Conservation (phyloP, 1,140 invertebrate genomes). For the Scaptomyza hsui region DNA sequence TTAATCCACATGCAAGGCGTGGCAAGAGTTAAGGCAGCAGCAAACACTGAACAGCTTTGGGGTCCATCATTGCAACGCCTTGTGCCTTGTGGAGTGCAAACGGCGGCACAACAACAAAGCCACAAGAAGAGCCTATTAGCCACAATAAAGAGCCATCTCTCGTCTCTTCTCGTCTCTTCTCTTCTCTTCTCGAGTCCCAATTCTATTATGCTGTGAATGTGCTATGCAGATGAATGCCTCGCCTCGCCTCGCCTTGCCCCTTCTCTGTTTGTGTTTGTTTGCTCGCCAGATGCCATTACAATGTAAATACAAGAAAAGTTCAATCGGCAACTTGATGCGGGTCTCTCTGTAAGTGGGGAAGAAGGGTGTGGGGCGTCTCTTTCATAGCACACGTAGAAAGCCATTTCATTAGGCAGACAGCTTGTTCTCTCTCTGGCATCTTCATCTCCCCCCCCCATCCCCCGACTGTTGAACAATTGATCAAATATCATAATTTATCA, state of each 20-base stretch:
- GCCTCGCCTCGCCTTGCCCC: too few relatives aligned
- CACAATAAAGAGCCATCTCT: constrained; percentile 75
- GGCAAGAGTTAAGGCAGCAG: too few relatives aligned
- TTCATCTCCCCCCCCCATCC: constrained; percentile 24
- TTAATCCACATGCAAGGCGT: constrained; percentile 64
- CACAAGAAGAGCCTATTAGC: constrained; percentile 74
- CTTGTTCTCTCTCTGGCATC: constrained; percentile 21
- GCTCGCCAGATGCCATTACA: constrained; percentile 79
- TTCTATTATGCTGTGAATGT: constrained; percentile 59
- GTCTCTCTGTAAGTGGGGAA: background rate
- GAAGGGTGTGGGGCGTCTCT: background rate
- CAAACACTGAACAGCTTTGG: constrained; percentile 7
- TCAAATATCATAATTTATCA: constrained; percentile 83
- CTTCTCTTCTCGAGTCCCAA: constrained; percentile 30
- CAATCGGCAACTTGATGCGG: constrained; percentile 73
- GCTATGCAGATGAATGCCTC: constrained; percentile 73
- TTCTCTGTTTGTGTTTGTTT: constrained; percentile 61
- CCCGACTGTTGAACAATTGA: constrained; percentile 74
- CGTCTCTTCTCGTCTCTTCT: background rate
- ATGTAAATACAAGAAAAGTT: constrained; percentile 81
- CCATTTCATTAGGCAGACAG: constrained; percentile 55
- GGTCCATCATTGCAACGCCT: constrained; percentile 48
- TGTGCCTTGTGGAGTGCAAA: constrained; percentile 54
- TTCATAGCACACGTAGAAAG: constrained; percentile 50
- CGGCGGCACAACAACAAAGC: constrained; percentile 76